Conservation (phyloP, 2,797 vertebrate species). For the Tolypeutes matacus region DNA sequence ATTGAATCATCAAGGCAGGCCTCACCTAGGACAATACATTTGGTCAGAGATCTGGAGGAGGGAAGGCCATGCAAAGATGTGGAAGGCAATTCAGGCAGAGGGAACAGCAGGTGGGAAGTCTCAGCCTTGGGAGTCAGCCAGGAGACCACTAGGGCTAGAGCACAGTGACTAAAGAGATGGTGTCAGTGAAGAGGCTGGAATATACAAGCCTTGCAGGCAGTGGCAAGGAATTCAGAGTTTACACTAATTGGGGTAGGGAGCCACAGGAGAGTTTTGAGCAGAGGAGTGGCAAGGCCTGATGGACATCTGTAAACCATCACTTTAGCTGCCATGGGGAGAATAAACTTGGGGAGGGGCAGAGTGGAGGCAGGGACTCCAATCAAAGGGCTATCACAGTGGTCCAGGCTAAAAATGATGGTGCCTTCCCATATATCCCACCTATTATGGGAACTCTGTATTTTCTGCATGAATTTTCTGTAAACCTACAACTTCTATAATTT, state of each 20-base stretch:
- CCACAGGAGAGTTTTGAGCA: neutral
- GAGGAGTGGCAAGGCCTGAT: neutral
- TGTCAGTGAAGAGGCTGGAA: neutral
- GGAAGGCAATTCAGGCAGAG: neutral
- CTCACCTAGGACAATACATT: neutral
- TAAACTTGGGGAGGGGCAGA: neutral
- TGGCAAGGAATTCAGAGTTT: neutral
- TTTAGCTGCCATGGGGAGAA: neutral
- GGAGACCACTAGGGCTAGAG: neutral
- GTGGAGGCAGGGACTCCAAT: neutral
- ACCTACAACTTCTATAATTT: too few relatives aligned
- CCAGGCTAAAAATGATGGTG: neutral
- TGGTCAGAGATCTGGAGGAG: neutral
- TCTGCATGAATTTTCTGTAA: too few relatives aligned
- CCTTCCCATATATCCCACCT: neutral
- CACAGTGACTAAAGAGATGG: neutral
- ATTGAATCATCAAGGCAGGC: too few relatives aligned
- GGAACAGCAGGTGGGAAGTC: neutral
- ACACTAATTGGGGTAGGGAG: neutral
- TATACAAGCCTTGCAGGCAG: neutral
- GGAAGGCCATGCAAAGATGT: neutral
- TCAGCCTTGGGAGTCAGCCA: neutral
- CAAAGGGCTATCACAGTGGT: neutral
- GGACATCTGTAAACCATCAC: neutral
- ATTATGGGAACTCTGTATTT: too few relatives aligned